Percentiles rank a stretch among this genome's conserved stretches.
phyloP scores from a whole-genome alignment of 2,888 invertebrate genomes.

The Cosmorhoe ocellata region DNA sequence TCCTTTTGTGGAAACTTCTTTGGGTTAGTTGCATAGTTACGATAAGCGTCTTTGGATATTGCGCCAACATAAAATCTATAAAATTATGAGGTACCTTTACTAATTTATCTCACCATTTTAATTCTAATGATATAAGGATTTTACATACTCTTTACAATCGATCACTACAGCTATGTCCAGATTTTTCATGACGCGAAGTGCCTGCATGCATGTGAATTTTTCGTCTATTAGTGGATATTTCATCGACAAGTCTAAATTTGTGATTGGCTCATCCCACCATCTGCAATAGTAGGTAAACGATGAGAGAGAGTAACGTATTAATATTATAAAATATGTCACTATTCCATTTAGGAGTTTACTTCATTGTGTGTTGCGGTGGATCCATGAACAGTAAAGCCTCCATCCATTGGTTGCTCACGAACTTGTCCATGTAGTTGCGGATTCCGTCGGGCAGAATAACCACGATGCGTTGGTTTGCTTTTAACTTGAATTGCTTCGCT shows the following conservation, averaged over 20 bases:
- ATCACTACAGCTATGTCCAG: conserved; percentile 41
- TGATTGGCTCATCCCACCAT: conserved; percentile 87
- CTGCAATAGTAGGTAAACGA: conserved; percentile 61
- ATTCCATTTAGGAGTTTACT: conserved; percentile 13
- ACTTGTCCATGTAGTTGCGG: conserved; percentile 98
- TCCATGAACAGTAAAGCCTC: conserved; percentile 85
- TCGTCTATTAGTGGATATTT: conserved; percentile 62
- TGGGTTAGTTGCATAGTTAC: conserved; percentile 81
- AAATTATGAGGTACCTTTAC: too few species aligned
- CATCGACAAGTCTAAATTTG: conserved; percentile 38
- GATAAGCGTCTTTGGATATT: conserved; percentile 71
- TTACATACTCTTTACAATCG: conserved; percentile 61
- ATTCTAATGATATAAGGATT: too few species aligned
- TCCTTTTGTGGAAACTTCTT: conserved; percentile 63
- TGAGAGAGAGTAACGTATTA: too few species aligned
- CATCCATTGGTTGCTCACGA: conserved; percentile 96
- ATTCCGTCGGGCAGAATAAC: conserved; percentile 94
- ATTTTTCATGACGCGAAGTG: conserved; percentile 40
- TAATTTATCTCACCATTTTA: too few species aligned
- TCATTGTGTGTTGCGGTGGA: conserved; percentile 40
- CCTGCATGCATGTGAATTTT: conserved; percentile 52
- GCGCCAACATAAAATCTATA: conserved; percentile 46
- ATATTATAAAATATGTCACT: too few species aligned
- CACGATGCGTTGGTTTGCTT: conserved; percentile 91
- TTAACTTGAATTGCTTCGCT: conserved; percentile 85